A percentile compares a stretch with the other conserved stretches of the same genome.
These are phyloP conservation scores for Drosophila guanche DNA, from an alignment of 1,140 invertebrate genomes.

Conservation along the genomic window DNA sequence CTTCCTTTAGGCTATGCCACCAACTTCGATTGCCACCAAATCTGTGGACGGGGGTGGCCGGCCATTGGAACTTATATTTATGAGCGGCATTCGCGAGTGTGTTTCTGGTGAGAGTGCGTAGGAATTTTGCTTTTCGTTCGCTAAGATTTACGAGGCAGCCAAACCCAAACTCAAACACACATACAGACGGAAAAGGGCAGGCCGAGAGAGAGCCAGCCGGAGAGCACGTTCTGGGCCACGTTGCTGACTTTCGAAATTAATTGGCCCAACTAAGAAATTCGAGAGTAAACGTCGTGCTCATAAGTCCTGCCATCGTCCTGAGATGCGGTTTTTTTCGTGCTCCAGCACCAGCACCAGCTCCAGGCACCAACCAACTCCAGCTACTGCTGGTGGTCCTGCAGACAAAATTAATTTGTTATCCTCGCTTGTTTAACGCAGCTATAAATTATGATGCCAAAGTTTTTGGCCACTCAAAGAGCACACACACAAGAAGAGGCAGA, in stretches of 20 bases:
- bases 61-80: conserved; percentile 72
- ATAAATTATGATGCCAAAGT: conserved; percentile 82
- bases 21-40: background rate
- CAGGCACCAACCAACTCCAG: too few relatives aligned
- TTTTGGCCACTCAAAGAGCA: conserved; percentile 78
- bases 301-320: conserved; percentile 68
- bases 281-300: conserved; percentile 75
- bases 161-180: conserved; percentile 34
- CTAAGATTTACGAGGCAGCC: conserved; percentile 75
- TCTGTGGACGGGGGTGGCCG: conserved; percentile 6
- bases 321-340: conserved; percentile 55
- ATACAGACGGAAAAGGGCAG: conserved; percentile 10
- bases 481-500: conserved; percentile 25
- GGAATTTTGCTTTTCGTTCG: conserved; percentile 78
- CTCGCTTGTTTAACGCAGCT: conserved; percentile 82
- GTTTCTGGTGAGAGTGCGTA: conserved; percentile 63
- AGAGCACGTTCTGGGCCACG: conserved; percentile 54
- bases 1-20: conserved; percentile 3
- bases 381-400: conserved; percentile 12
- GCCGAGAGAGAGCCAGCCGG: background rate
- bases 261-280: conserved; percentile 82
- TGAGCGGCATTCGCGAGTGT: conserved; percentile 67
- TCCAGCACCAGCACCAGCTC: conserved; percentile 7
- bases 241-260: conserved; percentile 81
- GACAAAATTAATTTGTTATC: conserved; percentile 83